Evolutionary conservation across 2,797 vertebrate genomes (phyloP).

Genomic region (Trematomus bernacchii): DNA sequence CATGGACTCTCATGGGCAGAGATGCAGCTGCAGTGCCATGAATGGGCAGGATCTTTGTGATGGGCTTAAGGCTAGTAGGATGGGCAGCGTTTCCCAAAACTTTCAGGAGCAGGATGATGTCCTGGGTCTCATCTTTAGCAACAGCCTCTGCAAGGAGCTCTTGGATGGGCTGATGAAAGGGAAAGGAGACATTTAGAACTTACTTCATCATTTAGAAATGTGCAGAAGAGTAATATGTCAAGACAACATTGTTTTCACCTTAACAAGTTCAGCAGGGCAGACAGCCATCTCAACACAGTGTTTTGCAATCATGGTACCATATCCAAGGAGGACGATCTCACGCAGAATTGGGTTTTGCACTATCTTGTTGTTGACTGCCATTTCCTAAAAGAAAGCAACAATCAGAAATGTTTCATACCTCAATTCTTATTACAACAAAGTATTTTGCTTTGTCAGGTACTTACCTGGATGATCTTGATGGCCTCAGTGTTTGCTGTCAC

Average conservation of each 20-base stretch:
- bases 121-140: constrained; percentile 51
- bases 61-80: constrained; percentile 83
- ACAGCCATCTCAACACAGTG: constrained; percentile 73
- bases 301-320: constrained; percentile 87
- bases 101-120: constrained; percentile 79
- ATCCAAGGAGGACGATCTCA: constrained; percentile 84
- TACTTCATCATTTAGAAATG: background rate
- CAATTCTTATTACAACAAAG: background rate
- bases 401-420: background rate
- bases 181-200: constrained; percentile 1
- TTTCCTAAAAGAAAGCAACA: constrained; percentile 45
- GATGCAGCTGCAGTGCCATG: constrained; percentile 67
- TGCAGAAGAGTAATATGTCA: constrained; percentile 6
- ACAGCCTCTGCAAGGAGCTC: constrained; percentile 69
- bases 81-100: constrained; percentile 87
- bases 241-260: constrained; percentile 74
- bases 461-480: constrained; percentile 74
- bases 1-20: constrained; percentile 77
- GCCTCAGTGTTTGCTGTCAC: constrained; percentile 78
- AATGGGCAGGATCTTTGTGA: constrained; percentile 84
- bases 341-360: constrained; percentile 70
- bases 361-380: constrained; percentile 44
- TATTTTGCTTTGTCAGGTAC: constrained; percentile 32
- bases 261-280: constrained; percentile 83
- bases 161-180: constrained; percentile 79